Evolutionary conservation across 2,888 invertebrate genomes (phyloP).

Genomic region (Mythimna lalbum): DNA sequence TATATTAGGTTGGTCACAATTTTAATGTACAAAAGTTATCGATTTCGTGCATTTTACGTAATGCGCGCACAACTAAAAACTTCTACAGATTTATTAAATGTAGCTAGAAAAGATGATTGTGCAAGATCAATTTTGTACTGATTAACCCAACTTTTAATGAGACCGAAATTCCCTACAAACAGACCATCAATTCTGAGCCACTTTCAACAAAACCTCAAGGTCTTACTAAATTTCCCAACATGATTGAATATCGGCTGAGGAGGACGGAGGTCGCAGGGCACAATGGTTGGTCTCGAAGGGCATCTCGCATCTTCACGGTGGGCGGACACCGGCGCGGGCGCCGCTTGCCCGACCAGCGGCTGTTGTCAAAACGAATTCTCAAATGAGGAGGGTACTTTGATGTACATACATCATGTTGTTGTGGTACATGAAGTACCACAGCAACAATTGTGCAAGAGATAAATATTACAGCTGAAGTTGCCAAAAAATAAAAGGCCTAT

Average conservation of each 20-base stretch:
- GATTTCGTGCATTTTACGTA: too few species aligned
- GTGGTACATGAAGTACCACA: too few species aligned
- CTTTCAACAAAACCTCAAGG: slow-evolving; percentile 55
- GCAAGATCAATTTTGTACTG: neutral
- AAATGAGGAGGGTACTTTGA: slow-evolving; percentile 8
- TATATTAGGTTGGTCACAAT: too few species aligned
- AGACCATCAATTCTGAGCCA: slow-evolving; percentile 9
- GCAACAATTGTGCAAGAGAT: neutral
- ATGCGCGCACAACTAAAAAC: too few species aligned
- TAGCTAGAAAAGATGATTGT: too few species aligned
- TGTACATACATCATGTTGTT: too few species aligned
- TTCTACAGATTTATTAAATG: too few species aligned
- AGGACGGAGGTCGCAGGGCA: slow-evolving; percentile 80
- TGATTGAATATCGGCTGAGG: slow-evolving; percentile 63
- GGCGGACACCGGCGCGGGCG: slow-evolving; percentile 66
- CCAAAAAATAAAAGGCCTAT: too few species aligned
- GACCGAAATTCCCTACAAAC: neutral
- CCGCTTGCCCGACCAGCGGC: slow-evolving; percentile 29
- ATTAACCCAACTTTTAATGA: neutral
- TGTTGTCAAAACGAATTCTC: slow-evolving; percentile 52
- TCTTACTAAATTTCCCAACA: slow-evolving; percentile 61
- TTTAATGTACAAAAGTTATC: too few species aligned
- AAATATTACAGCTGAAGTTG: neutral
- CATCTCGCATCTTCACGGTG: slow-evolving; percentile 88
- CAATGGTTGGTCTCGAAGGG: slow-evolving; percentile 85